Percentiles rank a stretch among this genome's conserved stretches.
Evolutionary conservation across 92 coral and sea anemone genomes (phyloP).

Genomic region (Porites divaricata): DNA sequence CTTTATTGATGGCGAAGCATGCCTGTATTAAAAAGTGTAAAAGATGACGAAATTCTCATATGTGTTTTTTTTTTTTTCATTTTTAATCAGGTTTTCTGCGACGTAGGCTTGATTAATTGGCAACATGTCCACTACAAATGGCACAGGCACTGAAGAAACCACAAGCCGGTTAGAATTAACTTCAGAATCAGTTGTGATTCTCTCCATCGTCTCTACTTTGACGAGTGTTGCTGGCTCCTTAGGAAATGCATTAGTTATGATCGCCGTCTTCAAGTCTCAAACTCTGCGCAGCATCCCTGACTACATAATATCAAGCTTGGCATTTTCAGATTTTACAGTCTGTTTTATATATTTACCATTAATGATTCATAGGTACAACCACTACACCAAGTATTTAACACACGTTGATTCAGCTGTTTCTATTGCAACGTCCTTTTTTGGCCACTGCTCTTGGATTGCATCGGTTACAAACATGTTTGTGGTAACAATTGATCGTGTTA

Average conservation of each 20-base stretch:
- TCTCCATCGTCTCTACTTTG: conserved; percentile 18
- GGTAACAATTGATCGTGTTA: conserved; percentile 70
- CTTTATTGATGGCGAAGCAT: no score
- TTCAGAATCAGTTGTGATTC: conserved; percentile 11
- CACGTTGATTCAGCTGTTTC: background rate
- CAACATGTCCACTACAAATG: background rate
- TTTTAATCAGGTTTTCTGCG: no score
- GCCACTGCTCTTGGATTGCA: conserved; percentile 48
- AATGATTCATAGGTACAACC: conserved; percentile 18
- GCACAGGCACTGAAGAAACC: background rate
- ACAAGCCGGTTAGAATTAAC: background rate
- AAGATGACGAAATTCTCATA: no score
- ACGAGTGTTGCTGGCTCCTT: conserved; percentile 41
- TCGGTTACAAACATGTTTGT: conserved; percentile 69
- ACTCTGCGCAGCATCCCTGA: conserved; percentile 56
- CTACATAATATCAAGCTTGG: conserved; percentile 71
- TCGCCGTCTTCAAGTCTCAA: conserved; percentile 34
- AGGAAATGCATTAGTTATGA: conserved; percentile 50
- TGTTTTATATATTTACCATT: conserved; percentile 39
- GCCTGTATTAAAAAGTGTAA: no score
- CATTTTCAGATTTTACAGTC: conserved; percentile 66
- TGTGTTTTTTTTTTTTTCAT: no score
- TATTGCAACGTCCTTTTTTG: conserved; percentile 34
- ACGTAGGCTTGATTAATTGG: no score
- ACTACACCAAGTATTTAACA: background rate